Conservation (phyloP, 1,140 invertebrate genomes). For the Heliconius melpomene region DNA sequence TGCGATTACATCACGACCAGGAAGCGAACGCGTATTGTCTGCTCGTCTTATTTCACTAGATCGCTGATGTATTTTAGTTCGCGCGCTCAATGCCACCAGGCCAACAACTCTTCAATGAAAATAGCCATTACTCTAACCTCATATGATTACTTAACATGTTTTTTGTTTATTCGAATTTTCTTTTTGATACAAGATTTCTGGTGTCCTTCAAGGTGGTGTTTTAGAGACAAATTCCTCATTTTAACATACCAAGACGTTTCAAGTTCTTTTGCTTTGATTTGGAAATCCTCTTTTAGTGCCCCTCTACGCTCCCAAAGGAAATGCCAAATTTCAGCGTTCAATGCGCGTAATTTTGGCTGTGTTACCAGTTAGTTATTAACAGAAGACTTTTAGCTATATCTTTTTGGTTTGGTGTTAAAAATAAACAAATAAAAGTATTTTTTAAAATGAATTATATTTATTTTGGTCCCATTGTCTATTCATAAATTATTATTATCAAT, state of each 20-base stretch:
- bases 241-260: not conserved
- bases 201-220: constrained; percentile 12
- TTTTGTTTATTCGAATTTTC: constrained; percentile 14
- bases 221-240: not conserved
- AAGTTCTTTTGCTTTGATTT: not conserved
- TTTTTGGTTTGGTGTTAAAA: too few relatives aligned
- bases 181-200: not conserved
- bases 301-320: too few relatives aligned
- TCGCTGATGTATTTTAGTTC: constrained; percentile 54
- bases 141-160: constrained; percentile 40
- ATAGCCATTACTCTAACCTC: constrained; percentile 58
- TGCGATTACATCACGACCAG: constrained; percentile 50
- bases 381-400: too few relatives aligned
- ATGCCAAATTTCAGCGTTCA: too few relatives aligned
- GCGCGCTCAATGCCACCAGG: constrained; percentile 70
- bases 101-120: constrained; percentile 69
- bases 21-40: constrained; percentile 50
- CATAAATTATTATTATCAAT: constrained; percentile 45
- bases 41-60: constrained; percentile 24
- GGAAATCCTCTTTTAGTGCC: too few relatives aligned
- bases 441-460: constrained; percentile 55
- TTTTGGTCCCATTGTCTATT: constrained; percentile 65
- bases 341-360: too few relatives aligned
- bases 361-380: too few relatives aligned
- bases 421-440: constrained; percentile 3